phyloP scores from a whole-genome alignment of 2,888 invertebrate genomes.

The Crematogaster levior region DNA sequence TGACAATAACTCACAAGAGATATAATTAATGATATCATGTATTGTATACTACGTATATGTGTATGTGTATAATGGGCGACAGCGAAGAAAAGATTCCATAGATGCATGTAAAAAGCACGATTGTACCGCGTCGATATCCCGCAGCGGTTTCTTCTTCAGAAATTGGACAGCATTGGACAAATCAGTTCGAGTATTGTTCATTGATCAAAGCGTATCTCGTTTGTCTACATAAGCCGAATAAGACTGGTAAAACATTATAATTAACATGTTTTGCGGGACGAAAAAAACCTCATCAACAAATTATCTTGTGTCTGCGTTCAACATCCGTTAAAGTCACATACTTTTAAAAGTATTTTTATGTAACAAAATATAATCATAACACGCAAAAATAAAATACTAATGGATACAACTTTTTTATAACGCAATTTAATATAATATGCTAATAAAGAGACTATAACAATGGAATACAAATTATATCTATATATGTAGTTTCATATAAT shows the following conservation, averaged over 20 bases:
- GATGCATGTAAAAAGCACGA: conserved; percentile 1
- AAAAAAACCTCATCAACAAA: background rate
- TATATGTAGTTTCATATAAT: background rate
- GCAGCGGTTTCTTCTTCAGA: conserved; percentile 8
- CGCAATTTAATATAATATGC: background rate
- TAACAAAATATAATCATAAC: background rate
- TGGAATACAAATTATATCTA: conserved; percentile 1
- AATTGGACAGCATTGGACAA: background rate
- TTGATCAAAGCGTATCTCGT: conserved; percentile 8
- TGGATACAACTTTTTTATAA: background rate
- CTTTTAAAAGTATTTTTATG: background rate
- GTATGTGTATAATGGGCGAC: conserved; percentile 58
- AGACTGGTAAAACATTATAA: background rate
- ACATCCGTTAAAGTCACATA: background rate
- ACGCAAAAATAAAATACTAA: background rate
- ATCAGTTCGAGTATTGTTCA: background rate
- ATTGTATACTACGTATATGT: conserved; percentile 36
- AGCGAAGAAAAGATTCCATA: conserved; percentile 46
- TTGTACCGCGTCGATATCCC: background rate
- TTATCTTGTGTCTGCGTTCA: background rate
- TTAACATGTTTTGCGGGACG: background rate
- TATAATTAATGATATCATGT: conserved; percentile 64
- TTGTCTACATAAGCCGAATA: background rate
- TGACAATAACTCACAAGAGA: conserved; percentile 60
- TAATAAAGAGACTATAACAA: background rate